Evolutionary conservation across 2,888 invertebrate species (phyloP).

Genomic region (Metellina segmentata): DNA sequence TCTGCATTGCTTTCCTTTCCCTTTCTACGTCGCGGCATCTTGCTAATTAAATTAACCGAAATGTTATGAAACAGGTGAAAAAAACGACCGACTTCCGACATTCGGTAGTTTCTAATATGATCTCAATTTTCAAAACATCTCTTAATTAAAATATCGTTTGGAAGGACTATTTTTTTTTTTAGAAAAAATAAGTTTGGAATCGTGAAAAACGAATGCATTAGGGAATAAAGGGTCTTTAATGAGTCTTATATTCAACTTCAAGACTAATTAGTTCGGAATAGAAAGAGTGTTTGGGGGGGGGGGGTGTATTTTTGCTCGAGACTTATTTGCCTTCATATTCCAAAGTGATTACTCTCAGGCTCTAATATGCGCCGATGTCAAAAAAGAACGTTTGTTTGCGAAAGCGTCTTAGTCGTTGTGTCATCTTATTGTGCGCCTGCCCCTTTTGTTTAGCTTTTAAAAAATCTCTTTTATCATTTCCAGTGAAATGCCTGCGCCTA

Average conservation of each 20-base stretch:
- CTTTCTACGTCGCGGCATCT: neutral
- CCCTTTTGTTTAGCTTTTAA: neutral
- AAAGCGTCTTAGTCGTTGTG: neutral
- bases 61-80: neutral
- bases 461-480: neutral
- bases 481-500: neutral
- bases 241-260: neutral
- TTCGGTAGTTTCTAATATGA: neutral
- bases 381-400: neutral
- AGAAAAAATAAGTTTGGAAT: neutral
- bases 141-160: slow-evolving; percentile 1
- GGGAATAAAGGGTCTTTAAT: neutral
- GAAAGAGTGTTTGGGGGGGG: too few species aligned
- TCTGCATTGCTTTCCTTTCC: neutral
- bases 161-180: neutral
- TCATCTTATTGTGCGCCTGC: neutral
- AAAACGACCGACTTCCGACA: neutral
- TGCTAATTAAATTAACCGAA: neutral
- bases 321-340: neutral
- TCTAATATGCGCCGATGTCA: neutral
- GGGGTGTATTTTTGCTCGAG: neutral
- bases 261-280: neutral
- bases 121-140: neutral
- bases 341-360: neutral
- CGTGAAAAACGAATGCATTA: neutral